Base-by-base conservation (phyloP, 2,797 vertebrate species). In the Anisognathus igniventris region DNA sequence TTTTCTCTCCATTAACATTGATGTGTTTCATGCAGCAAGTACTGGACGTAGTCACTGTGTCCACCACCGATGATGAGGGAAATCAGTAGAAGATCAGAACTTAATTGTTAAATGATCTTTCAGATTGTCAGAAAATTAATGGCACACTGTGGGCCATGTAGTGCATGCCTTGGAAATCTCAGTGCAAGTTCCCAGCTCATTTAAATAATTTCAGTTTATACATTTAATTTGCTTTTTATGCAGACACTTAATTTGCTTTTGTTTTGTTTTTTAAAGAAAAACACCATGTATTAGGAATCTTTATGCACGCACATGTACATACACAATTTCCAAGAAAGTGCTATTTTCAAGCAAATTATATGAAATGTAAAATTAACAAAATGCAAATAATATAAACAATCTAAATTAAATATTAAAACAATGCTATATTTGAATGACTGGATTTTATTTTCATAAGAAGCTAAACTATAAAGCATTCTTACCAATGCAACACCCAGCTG, bases 301-400 rank as follows among this genome's bases (percentile, higher is more conserved):
- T 96, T 90, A 95, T 95, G 94, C 76, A 95, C 4, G 40, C 92
- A 86, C 93, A 92, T 93, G 80, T 35, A 90, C 86, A 95, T 30
- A 65, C 48, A 56, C 86, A 84, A 76, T 93, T 72, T 95, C 92
- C 88, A 95, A 96, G 95, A 94, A 95, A 70, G 70, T 64, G 87
- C 90, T 89, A 71, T 86, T 94, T 95, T 91, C 89, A 13, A 94
- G 80, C 45, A 93, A 97, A 97, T 97, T 96, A 76, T 94, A 93
- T 90, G 86, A 96, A 97, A 96, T 90, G 90, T 84, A 96, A 96
- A 95, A 96, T 94, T 94, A 96, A 96, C 96, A 93, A 95, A 95
- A 95, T 81, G 92, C 91, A 95, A 96, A 95, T 93, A 96, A 91
- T 88, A 95, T 73, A 95, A 95, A 96, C 92, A 84, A 83, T 86